phyloP scores from a whole-genome alignment of 2,888 invertebrate species.

The Tridacna crocea region DNA sequence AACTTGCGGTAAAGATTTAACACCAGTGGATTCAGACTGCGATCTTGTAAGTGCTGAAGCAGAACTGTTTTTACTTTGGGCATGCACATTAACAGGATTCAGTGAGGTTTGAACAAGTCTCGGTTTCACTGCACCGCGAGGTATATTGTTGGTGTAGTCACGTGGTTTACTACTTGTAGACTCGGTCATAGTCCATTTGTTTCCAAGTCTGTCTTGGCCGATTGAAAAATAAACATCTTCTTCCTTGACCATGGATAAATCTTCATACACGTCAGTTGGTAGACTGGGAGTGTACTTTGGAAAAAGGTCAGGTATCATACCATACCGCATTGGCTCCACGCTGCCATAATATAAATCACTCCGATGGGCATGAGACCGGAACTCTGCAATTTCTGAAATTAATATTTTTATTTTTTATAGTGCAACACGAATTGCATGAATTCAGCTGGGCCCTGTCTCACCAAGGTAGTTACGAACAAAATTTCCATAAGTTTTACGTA shows the following conservation, averaged over 20 bases:
- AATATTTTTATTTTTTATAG: too few species aligned
- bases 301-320: constrained; percentile 3
- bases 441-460: too few species aligned
- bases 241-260: neutral
- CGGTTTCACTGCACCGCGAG: constrained; percentile 4
- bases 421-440: too few species aligned
- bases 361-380: neutral
- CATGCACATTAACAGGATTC: neutral
- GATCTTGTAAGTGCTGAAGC: neutral
- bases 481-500: too few species aligned
- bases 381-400: constrained; percentile 6
- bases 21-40: neutral
- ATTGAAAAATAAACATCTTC: neutral
- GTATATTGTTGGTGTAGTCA: constrained; percentile 16
- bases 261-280: neutral
- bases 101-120: neutral
- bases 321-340: constrained; percentile 1
- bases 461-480: too few species aligned
- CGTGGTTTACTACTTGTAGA: neutral
- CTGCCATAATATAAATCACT: neutral
- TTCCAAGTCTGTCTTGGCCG: neutral
- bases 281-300: neutral
- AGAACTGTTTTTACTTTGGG: neutral
- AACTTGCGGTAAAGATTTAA: neutral
- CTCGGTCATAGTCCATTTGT: neutral